Evolutionary conservation across 2,797 vertebrate genomes (phyloP).

Genomic region (Eulemur albifrons): DNA sequence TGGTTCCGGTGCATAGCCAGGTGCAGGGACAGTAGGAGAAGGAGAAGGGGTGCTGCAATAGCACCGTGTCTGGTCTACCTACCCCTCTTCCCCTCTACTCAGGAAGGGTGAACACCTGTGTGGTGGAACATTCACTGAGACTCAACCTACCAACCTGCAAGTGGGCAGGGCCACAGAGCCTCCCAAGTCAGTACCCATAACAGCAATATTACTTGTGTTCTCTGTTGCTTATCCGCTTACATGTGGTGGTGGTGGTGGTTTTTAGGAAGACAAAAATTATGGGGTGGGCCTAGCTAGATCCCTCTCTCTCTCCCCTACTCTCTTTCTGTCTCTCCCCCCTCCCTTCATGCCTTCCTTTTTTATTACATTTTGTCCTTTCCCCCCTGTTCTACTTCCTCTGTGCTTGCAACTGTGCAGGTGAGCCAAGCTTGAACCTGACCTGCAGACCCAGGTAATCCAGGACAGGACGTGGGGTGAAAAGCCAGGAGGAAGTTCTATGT

Average conservation of each 20-base stretch:
- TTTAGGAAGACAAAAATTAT: background rate
- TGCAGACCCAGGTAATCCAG: background rate
- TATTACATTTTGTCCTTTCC: background rate
- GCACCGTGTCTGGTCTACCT: too few species aligned
- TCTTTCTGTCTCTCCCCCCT: background rate
- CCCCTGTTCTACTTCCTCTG: background rate
- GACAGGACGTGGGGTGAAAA: background rate
- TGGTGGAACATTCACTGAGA: background rate
- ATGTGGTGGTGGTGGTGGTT: background rate
- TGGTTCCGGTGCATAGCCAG: too few species aligned
- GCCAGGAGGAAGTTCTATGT: background rate
- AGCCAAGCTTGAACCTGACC: background rate
- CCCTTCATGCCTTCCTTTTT: background rate
- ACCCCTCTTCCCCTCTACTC: accelerated
- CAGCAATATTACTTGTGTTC: background rate
- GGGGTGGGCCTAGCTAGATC: background rate
- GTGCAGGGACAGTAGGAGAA: background rate
- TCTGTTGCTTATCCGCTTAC: background rate
- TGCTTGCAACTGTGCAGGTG: background rate
- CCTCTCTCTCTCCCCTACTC: too few species aligned
- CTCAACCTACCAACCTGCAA: background rate
- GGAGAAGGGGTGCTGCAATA: too few species aligned
- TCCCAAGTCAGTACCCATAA: background rate
- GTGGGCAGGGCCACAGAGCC: too few species aligned
- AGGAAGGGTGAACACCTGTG: accelerated